Conservation (phyloP, 1,140 invertebrate species). For the Conus ventricosus region DNA sequence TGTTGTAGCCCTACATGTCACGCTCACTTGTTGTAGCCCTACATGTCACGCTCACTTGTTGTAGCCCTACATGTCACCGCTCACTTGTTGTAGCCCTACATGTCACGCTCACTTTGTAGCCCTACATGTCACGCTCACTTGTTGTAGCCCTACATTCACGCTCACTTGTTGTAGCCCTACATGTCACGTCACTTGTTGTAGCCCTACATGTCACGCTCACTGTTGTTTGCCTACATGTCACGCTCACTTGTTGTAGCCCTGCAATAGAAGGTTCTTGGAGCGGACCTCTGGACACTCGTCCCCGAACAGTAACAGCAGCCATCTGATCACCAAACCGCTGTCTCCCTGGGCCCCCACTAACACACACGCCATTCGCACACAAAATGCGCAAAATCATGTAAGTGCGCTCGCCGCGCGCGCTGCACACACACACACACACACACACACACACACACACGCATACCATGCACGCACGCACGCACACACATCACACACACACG, state of each 20-base stretch:
- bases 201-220: no score
- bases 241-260: conserved; percentile 21
- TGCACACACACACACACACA: neutral
- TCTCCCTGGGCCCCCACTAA: conserved; percentile 12
- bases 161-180: no score
- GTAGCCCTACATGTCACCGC: neutral
- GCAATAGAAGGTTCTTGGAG: neutral
- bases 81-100: conserved; percentile 19
- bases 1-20: no score
- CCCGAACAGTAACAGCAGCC: conserved; percentile 26
- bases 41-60: no score
- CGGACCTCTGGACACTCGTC: conserved; percentile 24
- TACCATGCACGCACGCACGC: neutral
- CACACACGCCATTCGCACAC: neutral
- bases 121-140: no score
- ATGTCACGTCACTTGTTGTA: no score
- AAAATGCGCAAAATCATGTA: neutral
- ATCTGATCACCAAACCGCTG: conserved; percentile 27
- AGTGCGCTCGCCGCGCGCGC: no score
- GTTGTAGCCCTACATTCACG: no score
- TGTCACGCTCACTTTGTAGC: no score
- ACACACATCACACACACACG: neutral
- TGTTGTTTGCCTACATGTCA: no score
- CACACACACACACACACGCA: neutral
- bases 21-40: no score